phyloP scores from a whole-genome alignment of 2,888 invertebrate genomes.

The Pharmacophagus antenor region DNA sequence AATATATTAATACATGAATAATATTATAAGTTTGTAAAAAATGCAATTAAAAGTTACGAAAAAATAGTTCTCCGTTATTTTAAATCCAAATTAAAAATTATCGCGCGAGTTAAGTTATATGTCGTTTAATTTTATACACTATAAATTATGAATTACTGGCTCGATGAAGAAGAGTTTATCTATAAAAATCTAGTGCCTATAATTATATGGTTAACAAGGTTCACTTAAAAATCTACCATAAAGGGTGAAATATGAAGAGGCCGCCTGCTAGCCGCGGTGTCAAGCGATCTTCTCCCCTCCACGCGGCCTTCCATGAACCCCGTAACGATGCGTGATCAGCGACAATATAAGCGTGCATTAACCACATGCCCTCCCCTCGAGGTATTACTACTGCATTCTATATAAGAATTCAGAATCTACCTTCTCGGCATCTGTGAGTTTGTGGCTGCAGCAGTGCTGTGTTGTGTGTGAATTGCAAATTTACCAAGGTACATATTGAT shows the following conservation, averaged over 20 bases:
- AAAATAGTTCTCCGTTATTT: no score
- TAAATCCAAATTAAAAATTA: no score
- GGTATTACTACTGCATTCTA: constrained; percentile 62
- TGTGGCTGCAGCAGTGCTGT: constrained; percentile 72
- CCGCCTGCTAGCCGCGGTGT: background rate
- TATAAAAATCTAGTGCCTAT: background rate
- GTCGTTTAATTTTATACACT: constrained; percentile 1
- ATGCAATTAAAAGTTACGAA: no score
- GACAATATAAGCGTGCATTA: constrained; percentile 38
- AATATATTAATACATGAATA: no score
- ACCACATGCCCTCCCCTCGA: constrained; percentile 56
- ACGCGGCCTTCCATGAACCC: constrained; percentile 49
- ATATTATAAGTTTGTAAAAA: no score
- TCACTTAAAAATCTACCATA: constrained; percentile 2
- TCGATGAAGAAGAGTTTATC: constrained; percentile 6
- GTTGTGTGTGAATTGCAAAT: constrained; percentile 64
- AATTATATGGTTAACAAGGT: constrained; percentile 15
- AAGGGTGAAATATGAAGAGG: background rate
- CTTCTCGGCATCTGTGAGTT: constrained; percentile 67
- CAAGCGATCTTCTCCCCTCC: constrained; percentile 4
- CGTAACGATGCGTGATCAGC: constrained; percentile 42
- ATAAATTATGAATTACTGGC: background rate
- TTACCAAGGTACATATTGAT: constrained; percentile 53
- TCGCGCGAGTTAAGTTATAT: no score
- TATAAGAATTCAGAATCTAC: constrained; percentile 66